Conservation (phyloP, 2,888 invertebrate genomes). For the Lasioglossum morio region DNA sequence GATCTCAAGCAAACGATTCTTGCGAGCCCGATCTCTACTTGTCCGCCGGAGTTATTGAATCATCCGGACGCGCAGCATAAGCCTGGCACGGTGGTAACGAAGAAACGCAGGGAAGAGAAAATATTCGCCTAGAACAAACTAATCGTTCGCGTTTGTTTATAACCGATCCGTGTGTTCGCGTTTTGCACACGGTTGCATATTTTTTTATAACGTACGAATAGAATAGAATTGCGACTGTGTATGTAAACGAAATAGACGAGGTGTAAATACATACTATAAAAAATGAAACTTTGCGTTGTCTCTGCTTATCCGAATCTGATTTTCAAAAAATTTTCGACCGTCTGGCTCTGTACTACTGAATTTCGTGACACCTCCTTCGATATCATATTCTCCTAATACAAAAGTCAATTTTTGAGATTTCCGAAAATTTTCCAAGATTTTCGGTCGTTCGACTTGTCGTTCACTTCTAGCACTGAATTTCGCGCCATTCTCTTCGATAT, state of each 20-base stretch:
- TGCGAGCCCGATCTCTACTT: conserved; percentile 95
- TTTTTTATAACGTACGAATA: conserved; percentile 40
- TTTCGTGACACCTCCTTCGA: no score
- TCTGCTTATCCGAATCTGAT: neutral
- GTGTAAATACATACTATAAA: conserved; percentile 45
- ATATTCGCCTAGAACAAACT: conserved; percentile 91
- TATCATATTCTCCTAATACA: no score
- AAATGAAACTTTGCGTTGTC: conserved; percentile 11
- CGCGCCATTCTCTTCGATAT: no score
- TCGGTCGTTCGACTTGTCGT: no score
- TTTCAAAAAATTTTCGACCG: no score
- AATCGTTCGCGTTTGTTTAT: conserved; percentile 15
- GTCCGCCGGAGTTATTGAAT: conserved; percentile 98
- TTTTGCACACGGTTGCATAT: conserved; percentile 18
- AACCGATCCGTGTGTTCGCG: neutral
- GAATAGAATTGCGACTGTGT: neutral
- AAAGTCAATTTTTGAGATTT: no score
- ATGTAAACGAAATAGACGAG: conserved; percentile 22
- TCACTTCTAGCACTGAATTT: no score
- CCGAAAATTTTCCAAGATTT: no score
- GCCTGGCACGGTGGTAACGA: conserved; percentile 97
- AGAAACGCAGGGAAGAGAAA: conserved; percentile 96
- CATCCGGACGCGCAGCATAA: conserved; percentile 99
- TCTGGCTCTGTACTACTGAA: no score
- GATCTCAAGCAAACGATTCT: conserved; percentile 97